These are phyloP conservation scores for Aethes cnicana DNA, from an alignment of 2,888 invertebrate genomes.

Conservation along the genomic window DNA sequence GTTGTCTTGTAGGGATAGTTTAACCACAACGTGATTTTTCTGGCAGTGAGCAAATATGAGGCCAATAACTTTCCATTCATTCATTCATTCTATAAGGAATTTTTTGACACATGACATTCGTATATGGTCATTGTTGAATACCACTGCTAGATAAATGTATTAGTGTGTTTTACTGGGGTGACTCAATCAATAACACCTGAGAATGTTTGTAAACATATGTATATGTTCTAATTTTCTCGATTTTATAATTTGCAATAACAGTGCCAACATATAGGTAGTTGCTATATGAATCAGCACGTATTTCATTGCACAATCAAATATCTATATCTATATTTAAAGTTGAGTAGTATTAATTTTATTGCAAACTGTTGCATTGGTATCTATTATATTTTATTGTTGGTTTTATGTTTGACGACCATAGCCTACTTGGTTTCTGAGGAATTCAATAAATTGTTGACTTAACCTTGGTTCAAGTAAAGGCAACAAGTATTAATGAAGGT, in stretches of 20 bases:
- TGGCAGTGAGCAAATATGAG: constrained; percentile 18
- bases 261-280: constrained; percentile 57
- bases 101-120: neutral
- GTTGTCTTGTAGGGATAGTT: constrained; percentile 22
- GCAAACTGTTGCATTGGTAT: constrained; percentile 72
- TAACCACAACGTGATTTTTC: constrained; percentile 11
- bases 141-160: constrained; percentile 15
- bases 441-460: constrained; percentile 17
- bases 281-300: constrained; percentile 55
- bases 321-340: constrained; percentile 59
- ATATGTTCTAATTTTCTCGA: constrained; percentile 3
- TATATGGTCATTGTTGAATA: neutral
- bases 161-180: constrained; percentile 24
- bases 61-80: neutral
- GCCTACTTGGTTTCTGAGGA: constrained; percentile 9
- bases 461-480: constrained; percentile 15
- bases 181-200: constrained; percentile 13
- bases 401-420: constrained; percentile 43
- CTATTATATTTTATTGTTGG: constrained; percentile 66
- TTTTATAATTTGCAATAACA: constrained; percentile 36
- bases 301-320: constrained; percentile 64
- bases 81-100: neutral
- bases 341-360: constrained; percentile 71
- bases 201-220: constrained; percentile 14
- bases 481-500: constrained; percentile 13